A percentile compares a stretch with the other conserved stretches of the same genome.
Evolutionary conservation across 2,888 invertebrate genomes (phyloP).

Genomic region (Neelides folsomi): DNA sequence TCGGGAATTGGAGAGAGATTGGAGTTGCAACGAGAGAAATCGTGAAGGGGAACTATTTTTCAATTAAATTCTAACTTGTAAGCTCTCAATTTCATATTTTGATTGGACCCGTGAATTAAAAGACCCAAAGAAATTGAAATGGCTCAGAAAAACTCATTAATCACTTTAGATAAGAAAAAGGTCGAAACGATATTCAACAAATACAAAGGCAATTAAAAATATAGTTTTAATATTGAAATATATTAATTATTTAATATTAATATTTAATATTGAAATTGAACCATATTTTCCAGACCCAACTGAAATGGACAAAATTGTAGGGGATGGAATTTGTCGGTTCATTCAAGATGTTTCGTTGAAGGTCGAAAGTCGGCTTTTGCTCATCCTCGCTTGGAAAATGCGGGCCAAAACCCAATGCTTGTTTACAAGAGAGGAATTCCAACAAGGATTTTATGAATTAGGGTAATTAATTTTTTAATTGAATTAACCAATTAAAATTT

Average conservation of each 20-base stretch:
- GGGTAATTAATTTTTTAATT: constrained; percentile 44
- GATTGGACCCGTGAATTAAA: too few relatives aligned
- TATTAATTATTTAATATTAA: too few relatives aligned
- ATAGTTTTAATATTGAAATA: too few relatives aligned
- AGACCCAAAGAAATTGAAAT: too few relatives aligned
- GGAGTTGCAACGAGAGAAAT: too few relatives aligned
- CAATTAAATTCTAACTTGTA: too few relatives aligned
- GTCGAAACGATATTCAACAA: constrained; percentile 71
- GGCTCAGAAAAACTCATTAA: constrained; percentile 35
- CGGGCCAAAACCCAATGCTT: constrained; percentile 94
- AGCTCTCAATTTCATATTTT: too few relatives aligned
- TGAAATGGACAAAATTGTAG: constrained; percentile 83
- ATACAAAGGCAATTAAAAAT: constrained; percentile 50
- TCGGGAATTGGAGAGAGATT: too few relatives aligned
- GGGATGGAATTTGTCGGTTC: constrained; percentile 90
- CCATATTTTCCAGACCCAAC: constrained; percentile 53
- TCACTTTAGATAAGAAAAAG: constrained; percentile 71
- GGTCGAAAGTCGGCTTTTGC: constrained; percentile 83
- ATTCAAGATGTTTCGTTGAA: constrained; percentile 81
- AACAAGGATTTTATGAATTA: constrained; percentile 74
- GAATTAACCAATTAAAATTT: too few relatives aligned
- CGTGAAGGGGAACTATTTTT: too few relatives aligned
- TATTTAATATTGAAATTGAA: neutral
- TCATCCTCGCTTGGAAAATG: constrained; percentile 96
- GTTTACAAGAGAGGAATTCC: constrained; percentile 89